A percentile compares a stretch with the other conserved stretches of the same genome.
phyloP scores from a whole-genome alignment of 1,140 invertebrate species.

The Camponotus floridanus region DNA sequence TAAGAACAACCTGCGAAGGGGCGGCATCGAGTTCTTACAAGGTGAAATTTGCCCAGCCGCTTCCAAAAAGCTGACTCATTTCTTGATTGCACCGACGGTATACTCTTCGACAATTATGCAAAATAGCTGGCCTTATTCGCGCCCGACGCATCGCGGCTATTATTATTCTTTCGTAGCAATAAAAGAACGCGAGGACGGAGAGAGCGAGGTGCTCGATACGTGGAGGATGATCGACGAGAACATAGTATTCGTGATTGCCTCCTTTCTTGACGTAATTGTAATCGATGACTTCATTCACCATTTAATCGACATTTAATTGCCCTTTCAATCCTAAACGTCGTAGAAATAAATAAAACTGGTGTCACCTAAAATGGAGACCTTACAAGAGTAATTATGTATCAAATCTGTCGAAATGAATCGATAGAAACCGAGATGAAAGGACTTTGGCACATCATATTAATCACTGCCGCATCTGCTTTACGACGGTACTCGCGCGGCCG shows the following conservation, averaged over 20 bases:
- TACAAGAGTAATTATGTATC: neutral
- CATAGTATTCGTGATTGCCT: neutral
- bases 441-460: slow-evolving; percentile 20
- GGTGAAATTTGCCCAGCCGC: slow-evolving; percentile 73
- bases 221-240: neutral
- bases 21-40: slow-evolving; percentile 70
- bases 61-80: slow-evolving; percentile 76
- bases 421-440: neutral
- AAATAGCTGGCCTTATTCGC: slow-evolving; percentile 76
- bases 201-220: neutral
- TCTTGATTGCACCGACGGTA: slow-evolving; percentile 75
- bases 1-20: slow-evolving; percentile 62
- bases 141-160: slow-evolving; percentile 70
- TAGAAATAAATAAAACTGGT: neutral
- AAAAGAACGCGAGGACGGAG: slow-evolving; percentile 68
- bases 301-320: neutral
- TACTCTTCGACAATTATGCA: slow-evolving; percentile 76
- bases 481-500: slow-evolving; percentile 12
- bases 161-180: slow-evolving; percentile 72
- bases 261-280: neutral
- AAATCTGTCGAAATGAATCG: neutral
- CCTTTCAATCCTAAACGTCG: neutral
- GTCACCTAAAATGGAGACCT: slow-evolving; percentile 20
- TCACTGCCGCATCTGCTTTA: slow-evolving; percentile 28
- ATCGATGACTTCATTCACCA: neutral